phyloP scores from a whole-genome alignment of 2,888 invertebrate genomes.

The Conistra vaccinii region DNA sequence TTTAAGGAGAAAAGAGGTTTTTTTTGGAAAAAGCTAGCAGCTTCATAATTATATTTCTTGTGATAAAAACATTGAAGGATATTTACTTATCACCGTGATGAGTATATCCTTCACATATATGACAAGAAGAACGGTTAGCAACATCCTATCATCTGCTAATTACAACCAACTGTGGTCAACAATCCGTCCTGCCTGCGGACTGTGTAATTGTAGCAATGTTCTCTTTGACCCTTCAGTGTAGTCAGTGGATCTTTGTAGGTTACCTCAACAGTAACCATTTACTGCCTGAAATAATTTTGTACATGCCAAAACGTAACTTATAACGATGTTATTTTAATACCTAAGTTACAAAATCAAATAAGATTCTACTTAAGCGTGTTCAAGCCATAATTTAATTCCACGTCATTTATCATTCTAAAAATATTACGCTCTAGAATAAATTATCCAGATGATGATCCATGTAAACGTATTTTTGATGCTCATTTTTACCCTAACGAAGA shows the following conservation, averaged over 20 bases:
- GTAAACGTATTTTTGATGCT: constrained; percentile 28
- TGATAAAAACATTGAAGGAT: too few relatives aligned
- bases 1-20: too few relatives aligned
- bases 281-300: not conserved
- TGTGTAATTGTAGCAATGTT: constrained; percentile 50
- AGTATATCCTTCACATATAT: too few relatives aligned
- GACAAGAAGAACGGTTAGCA: constrained; percentile 5
- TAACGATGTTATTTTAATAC: not conserved
- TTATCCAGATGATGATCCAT: constrained; percentile 27
- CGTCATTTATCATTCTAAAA: constrained; percentile 23
- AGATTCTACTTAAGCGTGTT: not conserved
- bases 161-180: constrained; percentile 32
- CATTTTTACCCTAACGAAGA: constrained; percentile 20
- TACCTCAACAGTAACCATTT: not conserved
- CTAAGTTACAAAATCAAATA: not conserved
- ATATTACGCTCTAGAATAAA: constrained; percentile 24
- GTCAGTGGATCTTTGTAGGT: constrained; percentile 20
- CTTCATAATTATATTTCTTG: too few relatives aligned
- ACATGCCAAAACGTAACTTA: not conserved
- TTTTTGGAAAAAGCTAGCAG: too few relatives aligned
- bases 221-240: constrained; percentile 38
- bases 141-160: constrained; percentile 26
- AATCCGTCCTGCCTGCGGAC: constrained; percentile 6
- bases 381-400: not conserved
- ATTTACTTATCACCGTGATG: too few relatives aligned